These are phyloP conservation scores for Thumatha senex DNA, from an alignment of 2,888 invertebrate species.

Conservation along the genomic window DNA sequence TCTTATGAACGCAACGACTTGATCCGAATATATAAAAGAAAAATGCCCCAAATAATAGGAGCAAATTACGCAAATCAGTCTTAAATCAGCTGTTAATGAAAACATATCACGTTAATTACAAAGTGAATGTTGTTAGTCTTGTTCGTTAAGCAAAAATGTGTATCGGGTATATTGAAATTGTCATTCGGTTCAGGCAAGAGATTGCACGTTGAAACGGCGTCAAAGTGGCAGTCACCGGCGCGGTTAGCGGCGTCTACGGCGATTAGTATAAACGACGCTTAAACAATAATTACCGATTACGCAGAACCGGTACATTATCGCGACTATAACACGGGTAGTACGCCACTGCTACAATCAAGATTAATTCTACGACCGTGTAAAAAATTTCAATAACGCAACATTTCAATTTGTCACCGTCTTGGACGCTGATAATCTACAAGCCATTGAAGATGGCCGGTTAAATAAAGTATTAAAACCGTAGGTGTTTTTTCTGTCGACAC, in stretches of 20 bases:
- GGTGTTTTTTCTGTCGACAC: constrained; percentile 23
- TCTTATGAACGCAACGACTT: constrained; percentile 2
- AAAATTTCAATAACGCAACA: constrained; percentile 39
- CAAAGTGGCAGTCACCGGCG: constrained; percentile 47
- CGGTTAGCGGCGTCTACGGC: constrained; percentile 51
- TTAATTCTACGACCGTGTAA: constrained; percentile 36
- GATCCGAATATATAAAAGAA: constrained; percentile 14
- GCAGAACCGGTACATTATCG: constrained; percentile 58
- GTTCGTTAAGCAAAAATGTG: constrained; percentile 69
- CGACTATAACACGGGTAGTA: constrained; percentile 46
- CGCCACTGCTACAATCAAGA: constrained; percentile 35
- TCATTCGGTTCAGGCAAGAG: constrained; percentile 55
- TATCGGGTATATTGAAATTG: constrained; percentile 65
- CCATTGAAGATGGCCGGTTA: constrained; percentile 34
- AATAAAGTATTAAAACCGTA: constrained; percentile 29
- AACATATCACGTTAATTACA: constrained; percentile 59
- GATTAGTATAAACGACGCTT: constrained; percentile 75
- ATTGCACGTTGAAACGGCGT: constrained; percentile 53
- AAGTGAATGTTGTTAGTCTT: constrained; percentile 71
- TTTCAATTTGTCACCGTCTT: constrained; percentile 40
- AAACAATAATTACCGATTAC: constrained; percentile 77
- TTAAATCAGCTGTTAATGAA: constrained; percentile 60
- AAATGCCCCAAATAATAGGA: constrained; percentile 38
- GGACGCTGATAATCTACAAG: constrained; percentile 32
- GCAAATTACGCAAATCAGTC: constrained; percentile 39